Evolutionary conservation across 2,797 vertebrate genomes (phyloP).

Genomic region (Bryconaethiops microstoma): DNA sequence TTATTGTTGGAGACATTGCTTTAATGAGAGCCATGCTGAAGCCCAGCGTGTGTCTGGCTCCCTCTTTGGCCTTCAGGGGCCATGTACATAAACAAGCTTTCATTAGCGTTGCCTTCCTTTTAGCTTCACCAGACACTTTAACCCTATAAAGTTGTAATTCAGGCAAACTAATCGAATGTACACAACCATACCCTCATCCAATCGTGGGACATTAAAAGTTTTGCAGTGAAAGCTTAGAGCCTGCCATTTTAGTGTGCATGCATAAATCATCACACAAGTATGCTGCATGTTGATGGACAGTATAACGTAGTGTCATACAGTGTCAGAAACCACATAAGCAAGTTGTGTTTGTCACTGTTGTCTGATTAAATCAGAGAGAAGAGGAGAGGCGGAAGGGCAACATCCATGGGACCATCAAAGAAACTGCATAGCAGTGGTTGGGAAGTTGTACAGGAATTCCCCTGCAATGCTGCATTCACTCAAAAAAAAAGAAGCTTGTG

Average conservation of each 20-base stretch:
- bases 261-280: not conserved
- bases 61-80: conserved; percentile 52
- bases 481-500: not conserved
- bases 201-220: not conserved
- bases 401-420: not conserved
- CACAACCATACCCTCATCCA: not conserved
- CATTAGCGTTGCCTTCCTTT: conserved; percentile 63
- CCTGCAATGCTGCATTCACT: not conserved
- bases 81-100: conserved; percentile 66
- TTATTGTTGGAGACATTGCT: conserved; percentile 62
- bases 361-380: not conserved
- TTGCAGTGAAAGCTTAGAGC: no score
- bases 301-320: not conserved
- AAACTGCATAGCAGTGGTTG: not conserved
- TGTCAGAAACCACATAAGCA: no score
- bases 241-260: not conserved
- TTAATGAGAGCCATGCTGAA: conserved; percentile 64
- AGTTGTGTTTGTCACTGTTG: not conserved
- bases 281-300: not conserved
- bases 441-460: conserved; percentile 2
- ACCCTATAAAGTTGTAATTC: conserved; percentile 43
- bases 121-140: conserved; percentile 61
- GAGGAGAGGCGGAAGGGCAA: not conserved
- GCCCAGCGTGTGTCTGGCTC: conserved; percentile 50
- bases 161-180: conserved; percentile 49